These are phyloP conservation scores for Listronotus bonariensis DNA, from an alignment of 1,140 invertebrate species.

Conservation along the genomic window DNA sequence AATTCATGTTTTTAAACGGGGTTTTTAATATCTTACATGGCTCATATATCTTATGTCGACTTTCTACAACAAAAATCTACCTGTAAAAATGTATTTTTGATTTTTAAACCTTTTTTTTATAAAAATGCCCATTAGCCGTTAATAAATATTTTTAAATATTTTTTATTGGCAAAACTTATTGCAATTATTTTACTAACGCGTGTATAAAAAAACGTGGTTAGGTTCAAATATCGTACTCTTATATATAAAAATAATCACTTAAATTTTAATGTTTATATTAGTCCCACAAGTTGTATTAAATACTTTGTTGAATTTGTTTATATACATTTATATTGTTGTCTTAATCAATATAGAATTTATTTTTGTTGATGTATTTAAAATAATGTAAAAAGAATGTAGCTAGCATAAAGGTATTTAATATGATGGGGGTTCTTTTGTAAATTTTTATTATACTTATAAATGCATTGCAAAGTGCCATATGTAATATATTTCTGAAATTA, in stretches of 20 bases:
- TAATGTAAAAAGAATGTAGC: conserved; percentile 14
- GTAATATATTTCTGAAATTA: conserved; percentile 21
- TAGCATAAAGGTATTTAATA: conserved; percentile 10
- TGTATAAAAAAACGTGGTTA: too few relatives aligned
- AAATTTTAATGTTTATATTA: too few relatives aligned
- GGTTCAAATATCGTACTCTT: background rate
- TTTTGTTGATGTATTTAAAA: conserved; percentile 26
- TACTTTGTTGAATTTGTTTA: conserved; percentile 5
- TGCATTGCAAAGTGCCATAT: conserved; percentile 33
- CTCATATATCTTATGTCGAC: too few relatives aligned
- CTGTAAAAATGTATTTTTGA: too few relatives aligned
- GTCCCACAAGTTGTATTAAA: background rate
- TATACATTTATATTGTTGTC: conserved; percentile 28
- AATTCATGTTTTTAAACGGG: too few relatives aligned
- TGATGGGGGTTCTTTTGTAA: conserved; percentile 24
- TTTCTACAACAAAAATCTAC: too few relatives aligned
- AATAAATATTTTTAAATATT: too few relatives aligned
- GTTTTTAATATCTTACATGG: too few relatives aligned
- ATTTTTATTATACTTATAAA: conserved; percentile 16
- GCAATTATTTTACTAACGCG: too few relatives aligned
- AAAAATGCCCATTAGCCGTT: too few relatives aligned
- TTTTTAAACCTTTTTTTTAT: too few relatives aligned
- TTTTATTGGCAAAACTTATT: too few relatives aligned
- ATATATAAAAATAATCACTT: background rate
- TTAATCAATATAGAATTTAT: conserved; percentile 22